These are phyloP conservation scores for Scaptomyza graminum DNA, from an alignment of 1,140 invertebrate genomes.

Conservation along the genomic window DNA sequence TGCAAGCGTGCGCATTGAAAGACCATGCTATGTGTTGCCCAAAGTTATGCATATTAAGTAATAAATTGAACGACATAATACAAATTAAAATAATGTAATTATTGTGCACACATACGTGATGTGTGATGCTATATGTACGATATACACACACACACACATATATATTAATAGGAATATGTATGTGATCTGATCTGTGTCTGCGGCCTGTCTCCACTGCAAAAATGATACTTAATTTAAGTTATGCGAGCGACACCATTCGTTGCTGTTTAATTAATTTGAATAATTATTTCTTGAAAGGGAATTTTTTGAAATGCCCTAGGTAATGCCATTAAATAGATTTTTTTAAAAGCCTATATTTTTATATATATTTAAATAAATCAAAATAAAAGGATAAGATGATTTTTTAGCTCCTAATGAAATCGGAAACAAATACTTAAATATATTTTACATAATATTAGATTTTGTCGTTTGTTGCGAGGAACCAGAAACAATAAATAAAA, in stretches of 20 bases:
- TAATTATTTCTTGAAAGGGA: not conserved
- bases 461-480: no score
- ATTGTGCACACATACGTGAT: not conserved
- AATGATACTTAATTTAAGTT: conserved; percentile 21
- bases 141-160: not conserved
- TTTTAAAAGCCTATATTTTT: no score
- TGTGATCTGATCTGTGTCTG: not conserved
- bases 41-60: conserved; percentile 69
- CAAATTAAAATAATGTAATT: conserved; percentile 53
- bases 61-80: conserved; percentile 58
- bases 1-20: conserved; percentile 60
- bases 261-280: conserved; percentile 24
- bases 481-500: no score
- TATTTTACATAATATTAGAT: no score
- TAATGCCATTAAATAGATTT: not conserved
- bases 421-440: no score
- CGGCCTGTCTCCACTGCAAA: conserved; percentile 13
- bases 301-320: not conserved
- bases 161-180: not conserved
- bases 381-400: no score
- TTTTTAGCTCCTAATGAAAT: no score
- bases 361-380: no score
- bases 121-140: not conserved
- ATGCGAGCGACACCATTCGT: conserved; percentile 24
- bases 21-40: conserved; percentile 48